These are phyloP conservation scores for Eulithis testata DNA, from an alignment of 2,888 invertebrate species.

Conservation along the genomic window DNA sequence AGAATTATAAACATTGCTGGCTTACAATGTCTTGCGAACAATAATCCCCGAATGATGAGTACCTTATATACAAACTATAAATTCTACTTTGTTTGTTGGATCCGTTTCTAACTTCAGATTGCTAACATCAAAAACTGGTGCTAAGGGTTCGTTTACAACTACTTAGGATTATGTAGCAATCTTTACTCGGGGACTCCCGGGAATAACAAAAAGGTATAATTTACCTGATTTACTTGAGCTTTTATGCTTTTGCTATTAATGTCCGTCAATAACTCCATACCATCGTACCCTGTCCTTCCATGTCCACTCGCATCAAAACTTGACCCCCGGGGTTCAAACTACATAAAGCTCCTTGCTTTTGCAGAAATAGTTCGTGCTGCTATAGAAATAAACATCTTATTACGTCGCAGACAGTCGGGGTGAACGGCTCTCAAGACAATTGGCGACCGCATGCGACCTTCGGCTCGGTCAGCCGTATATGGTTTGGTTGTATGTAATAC, in stretches of 20 bases:
- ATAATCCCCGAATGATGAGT: too few relatives aligned
- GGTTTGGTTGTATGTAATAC: background rate
- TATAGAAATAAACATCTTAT: slow-evolving; percentile 12
- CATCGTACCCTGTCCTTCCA: background rate
- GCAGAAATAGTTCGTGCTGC: background rate
- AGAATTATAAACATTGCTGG: too few relatives aligned
- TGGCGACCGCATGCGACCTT: slow-evolving; percentile 24
- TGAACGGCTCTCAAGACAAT: slow-evolving; percentile 27
- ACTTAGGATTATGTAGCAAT: background rate
- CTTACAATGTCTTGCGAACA: too few relatives aligned
- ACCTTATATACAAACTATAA: too few relatives aligned
- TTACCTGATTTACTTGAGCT: background rate
- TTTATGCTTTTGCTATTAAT: background rate
- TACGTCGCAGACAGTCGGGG: slow-evolving; percentile 9
- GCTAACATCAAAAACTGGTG: too few relatives aligned
- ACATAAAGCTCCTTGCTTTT: slow-evolving; percentile 6
- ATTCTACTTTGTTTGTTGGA: too few relatives aligned
- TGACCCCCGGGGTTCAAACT: background rate
- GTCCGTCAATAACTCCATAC: background rate
- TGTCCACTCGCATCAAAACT: background rate
- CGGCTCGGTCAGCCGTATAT: slow-evolving; percentile 14
- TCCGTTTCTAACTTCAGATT: too few relatives aligned
- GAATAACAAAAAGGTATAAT: background rate
- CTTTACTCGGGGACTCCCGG: background rate
- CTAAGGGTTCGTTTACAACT: too few relatives aligned